These are phyloP conservation scores for Tiliacea citrago DNA, from an alignment of 2,888 invertebrate species.

Conservation along the genomic window DNA sequence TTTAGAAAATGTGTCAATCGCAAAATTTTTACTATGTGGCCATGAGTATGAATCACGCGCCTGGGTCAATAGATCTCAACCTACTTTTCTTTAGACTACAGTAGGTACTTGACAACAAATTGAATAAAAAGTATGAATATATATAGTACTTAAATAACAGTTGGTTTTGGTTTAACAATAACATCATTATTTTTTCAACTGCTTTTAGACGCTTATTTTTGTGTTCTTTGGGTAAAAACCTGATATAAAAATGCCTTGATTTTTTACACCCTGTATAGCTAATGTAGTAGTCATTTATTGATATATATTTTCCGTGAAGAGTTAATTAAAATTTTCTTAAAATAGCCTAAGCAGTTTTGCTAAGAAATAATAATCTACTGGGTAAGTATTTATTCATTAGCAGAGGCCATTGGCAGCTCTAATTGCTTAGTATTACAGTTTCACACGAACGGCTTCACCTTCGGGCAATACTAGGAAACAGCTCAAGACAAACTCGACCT, in stretches of 20 bases:
- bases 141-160: constrained; percentile 20
- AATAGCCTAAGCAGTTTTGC: not conserved
- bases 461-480: constrained; percentile 52
- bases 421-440: constrained; percentile 39
- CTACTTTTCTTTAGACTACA: constrained; percentile 42
- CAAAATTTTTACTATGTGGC: constrained; percentile 32
- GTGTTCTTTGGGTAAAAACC: not conserved
- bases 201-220: not conserved
- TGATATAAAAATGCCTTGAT: not conserved
- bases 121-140: constrained; percentile 11
- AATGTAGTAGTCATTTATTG: not conserved
- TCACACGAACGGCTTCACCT: constrained; percentile 51
- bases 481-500: constrained; percentile 48
- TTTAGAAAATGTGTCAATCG: constrained; percentile 35
- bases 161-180: constrained; percentile 5
- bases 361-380: constrained; percentile 14
- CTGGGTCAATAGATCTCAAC: constrained; percentile 51
- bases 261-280: not conserved
- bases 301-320: not conserved
- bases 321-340: not conserved
- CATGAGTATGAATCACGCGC: constrained; percentile 50
- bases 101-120: not conserved
- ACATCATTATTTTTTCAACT: not conserved
- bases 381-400: constrained; percentile 13
- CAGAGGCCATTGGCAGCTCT: constrained; percentile 31